Evolutionary conservation across 2,888 invertebrate genomes (phyloP).

Genomic region (Cylloceria caligata): DNA sequence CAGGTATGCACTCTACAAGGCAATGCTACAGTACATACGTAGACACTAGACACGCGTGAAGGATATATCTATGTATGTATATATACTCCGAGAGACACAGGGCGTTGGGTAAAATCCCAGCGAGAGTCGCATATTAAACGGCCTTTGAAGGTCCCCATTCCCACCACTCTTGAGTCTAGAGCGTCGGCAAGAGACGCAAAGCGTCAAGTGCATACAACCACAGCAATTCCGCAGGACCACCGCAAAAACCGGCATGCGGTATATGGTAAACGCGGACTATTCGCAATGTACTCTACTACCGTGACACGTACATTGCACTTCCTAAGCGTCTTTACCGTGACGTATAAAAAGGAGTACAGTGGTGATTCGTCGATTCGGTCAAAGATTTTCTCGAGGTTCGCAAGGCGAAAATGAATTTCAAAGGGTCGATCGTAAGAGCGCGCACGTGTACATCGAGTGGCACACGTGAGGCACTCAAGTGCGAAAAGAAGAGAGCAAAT

Average conservation of each 20-base stretch:
- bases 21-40: constrained; percentile 1
- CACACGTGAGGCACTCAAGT: background rate
- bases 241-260: constrained; percentile 21
- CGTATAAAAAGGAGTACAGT: constrained; percentile 8
- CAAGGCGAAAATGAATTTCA: background rate
- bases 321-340: background rate
- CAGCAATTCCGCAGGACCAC: constrained; percentile 19
- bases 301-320: background rate
- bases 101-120: constrained; percentile 15
- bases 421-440: background rate
- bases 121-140: constrained; percentile 33
- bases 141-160: constrained; percentile 28
- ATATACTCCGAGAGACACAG: constrained; percentile 3
- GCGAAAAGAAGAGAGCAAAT: constrained; percentile 31
- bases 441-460: too few relatives aligned
- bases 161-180: background rate
- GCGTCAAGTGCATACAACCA: constrained; percentile 36
- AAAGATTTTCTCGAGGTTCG: constrained; percentile 7
- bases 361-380: constrained; percentile 13
- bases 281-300: background rate
- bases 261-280: constrained; percentile 8
- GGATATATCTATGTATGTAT: background rate
- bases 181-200: constrained; percentile 21
- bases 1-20: constrained; percentile 1
- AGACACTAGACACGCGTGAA: background rate